Conservation (phyloP, 2,888 invertebrate species). For the Hirtodrosophila histrioides region DNA sequence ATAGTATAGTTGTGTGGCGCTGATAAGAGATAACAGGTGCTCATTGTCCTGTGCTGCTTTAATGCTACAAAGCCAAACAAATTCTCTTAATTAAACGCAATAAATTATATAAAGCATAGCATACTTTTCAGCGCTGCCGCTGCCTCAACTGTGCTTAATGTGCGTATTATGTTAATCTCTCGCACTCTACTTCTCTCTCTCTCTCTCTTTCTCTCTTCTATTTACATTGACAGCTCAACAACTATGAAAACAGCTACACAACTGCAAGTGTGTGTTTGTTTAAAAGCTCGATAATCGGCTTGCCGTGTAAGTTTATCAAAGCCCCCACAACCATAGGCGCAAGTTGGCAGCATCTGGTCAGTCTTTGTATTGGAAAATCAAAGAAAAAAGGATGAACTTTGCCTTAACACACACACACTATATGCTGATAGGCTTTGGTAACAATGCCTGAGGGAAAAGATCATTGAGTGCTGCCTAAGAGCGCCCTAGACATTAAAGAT, state of each 20-base stretch:
- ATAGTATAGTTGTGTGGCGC: constrained; percentile 16
- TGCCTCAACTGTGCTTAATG: constrained; percentile 21
- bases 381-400: constrained; percentile 34
- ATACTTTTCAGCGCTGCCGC: constrained; percentile 32
- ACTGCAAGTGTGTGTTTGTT: neutral
- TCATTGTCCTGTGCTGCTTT: too few relatives aligned
- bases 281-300: neutral
- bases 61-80: too few relatives aligned
- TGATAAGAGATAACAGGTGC: constrained; percentile 47
- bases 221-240: neutral
- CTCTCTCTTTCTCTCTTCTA: too few relatives aligned
- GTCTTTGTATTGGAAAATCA: constrained; percentile 3
- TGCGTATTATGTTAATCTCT: constrained; percentile 35
- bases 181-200: neutral
- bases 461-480: constrained; percentile 12
- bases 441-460: constrained; percentile 12
- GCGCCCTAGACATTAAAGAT: constrained; percentile 1
- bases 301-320: neutral
- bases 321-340: constrained; percentile 17
- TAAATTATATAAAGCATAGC: constrained; percentile 18
- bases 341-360: neutral
- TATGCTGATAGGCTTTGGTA: neutral
- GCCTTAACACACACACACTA: constrained; percentile 5
- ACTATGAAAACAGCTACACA: constrained; percentile 9
- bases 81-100: neutral